Evolutionary conservation across 2,797 vertebrate genomes (phyloP).

Genomic region (Mormyrus proboscirostris): DNA sequence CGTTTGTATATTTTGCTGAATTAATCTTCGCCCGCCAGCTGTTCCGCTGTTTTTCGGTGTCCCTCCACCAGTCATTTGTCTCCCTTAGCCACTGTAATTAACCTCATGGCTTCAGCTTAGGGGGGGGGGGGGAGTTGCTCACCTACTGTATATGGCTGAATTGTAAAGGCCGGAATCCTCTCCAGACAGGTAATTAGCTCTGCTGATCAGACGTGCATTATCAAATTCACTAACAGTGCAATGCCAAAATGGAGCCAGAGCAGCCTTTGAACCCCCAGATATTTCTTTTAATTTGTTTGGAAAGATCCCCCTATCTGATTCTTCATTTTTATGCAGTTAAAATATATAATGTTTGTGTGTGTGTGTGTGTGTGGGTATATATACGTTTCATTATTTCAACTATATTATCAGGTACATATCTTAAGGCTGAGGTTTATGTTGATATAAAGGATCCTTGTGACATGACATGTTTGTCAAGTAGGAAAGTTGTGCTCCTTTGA

Average conservation of each 20-base stretch:
- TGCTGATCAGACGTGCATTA: not conserved
- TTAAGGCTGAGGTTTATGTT: not conserved
- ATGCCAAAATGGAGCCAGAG: not conserved
- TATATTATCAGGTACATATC: not conserved
- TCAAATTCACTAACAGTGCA: not conserved
- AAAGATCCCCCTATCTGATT: not conserved
- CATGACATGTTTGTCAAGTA: not conserved
- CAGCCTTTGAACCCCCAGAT: not conserved
- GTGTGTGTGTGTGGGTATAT: too few relatives aligned
- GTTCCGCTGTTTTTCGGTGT: not conserved
- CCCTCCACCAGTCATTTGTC: not conserved
- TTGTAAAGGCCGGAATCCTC: not conserved
- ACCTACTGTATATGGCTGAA: not conserved
- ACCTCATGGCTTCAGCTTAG: not conserved
- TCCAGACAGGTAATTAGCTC: not conserved
- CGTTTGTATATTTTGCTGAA: not conserved
- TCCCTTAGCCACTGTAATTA: not conserved
- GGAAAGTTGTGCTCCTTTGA: not conserved
- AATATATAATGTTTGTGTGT: too few relatives aligned
- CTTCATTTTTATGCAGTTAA: not conserved
- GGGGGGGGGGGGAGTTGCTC: not conserved
- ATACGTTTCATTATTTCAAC: not conserved
- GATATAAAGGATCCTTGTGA: not conserved
- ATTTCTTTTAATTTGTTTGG: not conserved
- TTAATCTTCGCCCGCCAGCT: not conserved